phyloP scores from a whole-genome alignment of 2,888 invertebrate species.

The Ashinkailepas kermadecensis region DNA sequence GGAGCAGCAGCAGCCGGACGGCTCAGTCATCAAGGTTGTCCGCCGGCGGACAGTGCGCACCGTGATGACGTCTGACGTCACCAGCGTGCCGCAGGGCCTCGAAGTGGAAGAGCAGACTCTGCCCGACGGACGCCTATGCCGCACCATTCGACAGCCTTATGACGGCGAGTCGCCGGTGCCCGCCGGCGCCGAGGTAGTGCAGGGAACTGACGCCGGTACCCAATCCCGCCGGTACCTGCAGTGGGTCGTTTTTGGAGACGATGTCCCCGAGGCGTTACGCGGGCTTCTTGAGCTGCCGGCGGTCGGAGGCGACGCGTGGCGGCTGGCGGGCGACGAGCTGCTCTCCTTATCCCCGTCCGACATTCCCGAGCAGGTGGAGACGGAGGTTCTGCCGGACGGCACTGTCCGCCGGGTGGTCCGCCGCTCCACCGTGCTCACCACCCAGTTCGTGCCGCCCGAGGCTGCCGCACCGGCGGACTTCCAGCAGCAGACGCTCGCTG shows the following conservation, averaged over 20 bases:
- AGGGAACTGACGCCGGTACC: background rate
- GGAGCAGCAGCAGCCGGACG: slow-evolving; percentile 4
- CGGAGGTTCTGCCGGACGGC: background rate
- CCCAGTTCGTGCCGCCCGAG: slow-evolving; percentile 4
- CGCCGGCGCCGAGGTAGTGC: background rate
- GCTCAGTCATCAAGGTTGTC: background rate
- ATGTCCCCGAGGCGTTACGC: background rate
- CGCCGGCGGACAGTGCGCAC: slow-evolving; percentile 5
- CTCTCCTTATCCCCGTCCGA: background rate
- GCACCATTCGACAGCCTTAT: background rate
- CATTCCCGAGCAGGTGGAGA: slow-evolving; percentile 5
- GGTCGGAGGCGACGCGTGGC: slow-evolving; percentile 5
- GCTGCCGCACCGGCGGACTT: background rate
- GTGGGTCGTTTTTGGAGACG: slow-evolving; percentile 13
- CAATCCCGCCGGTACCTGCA: background rate
- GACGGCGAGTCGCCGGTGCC: background rate
- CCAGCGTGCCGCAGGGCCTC: slow-evolving; percentile 8
- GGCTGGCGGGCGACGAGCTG: background rate
- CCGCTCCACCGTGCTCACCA: slow-evolving; percentile 8
- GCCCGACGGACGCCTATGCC: background rate
- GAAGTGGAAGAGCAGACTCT: slow-evolving; percentile 10
- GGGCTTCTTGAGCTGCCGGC: background rate
- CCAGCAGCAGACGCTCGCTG: background rate
- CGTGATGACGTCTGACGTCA: slow-evolving; percentile 7
- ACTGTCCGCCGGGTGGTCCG: background rate